Percentiles rank a stretch among this genome's conserved stretches.
Conservation (phyloP, 2,888 invertebrate species). For the Nephrotoma guestfalica region DNA sequence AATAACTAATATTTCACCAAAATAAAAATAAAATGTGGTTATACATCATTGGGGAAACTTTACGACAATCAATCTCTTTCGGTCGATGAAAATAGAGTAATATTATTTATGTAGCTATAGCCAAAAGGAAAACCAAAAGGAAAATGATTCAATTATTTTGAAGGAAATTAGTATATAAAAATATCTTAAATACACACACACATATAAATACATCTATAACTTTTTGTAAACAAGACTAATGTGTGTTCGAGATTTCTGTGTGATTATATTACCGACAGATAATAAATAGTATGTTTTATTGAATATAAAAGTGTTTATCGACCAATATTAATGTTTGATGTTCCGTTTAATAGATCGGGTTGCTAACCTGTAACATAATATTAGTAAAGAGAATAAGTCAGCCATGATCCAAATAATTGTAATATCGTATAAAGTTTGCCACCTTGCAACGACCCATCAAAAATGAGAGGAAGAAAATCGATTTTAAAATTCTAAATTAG, state of each 20-base stretch:
- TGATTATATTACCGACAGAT: not conserved
- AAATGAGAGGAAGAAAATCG: too few relatives aligned
- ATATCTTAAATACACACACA: not conserved
- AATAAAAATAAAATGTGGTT: not conserved
- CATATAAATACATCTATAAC: not conserved
- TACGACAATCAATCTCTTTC: not conserved
- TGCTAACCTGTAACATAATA: too few relatives aligned
- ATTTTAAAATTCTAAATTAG: too few relatives aligned
- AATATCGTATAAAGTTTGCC: too few relatives aligned
- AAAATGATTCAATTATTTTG: not conserved
- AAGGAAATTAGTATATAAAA: not conserved
- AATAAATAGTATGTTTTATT: not conserved
- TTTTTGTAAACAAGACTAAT: not conserved
- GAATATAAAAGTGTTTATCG: too few relatives aligned
- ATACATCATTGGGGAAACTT: not conserved
- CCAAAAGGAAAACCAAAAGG: not conserved
- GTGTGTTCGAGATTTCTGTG: not conserved
- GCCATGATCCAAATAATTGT: too few relatives aligned
- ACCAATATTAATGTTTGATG: too few relatives aligned
- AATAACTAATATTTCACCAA: not conserved
- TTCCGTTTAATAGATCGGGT: too few relatives aligned
- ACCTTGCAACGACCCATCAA: too few relatives aligned
- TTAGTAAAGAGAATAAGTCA: too few relatives aligned
- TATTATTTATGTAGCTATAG: not conserved
- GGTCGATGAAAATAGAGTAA: not conserved